Conservation (phyloP, 2,113 vertebrate genomes). For the Cebidichthys violaceus region DNA sequence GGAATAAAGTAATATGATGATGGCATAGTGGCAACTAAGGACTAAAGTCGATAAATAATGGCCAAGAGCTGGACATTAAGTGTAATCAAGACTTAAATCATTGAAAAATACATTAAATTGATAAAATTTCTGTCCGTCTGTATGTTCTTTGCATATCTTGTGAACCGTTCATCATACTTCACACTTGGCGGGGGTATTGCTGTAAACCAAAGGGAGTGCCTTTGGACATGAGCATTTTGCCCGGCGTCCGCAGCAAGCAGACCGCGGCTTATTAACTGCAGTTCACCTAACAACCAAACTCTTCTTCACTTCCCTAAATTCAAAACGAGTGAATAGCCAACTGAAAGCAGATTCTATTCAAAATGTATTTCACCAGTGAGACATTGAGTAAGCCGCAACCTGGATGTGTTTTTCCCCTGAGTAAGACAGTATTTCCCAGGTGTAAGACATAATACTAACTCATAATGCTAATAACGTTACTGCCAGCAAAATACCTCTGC, state of each 20-base stretch:
- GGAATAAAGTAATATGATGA: slow-evolving; percentile 45
- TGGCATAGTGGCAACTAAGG: slow-evolving; percentile 6
- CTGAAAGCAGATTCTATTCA: no score
- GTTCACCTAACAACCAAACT: background rate
- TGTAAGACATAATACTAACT: no score
- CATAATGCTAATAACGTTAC: no score
- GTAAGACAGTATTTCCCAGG: no score
- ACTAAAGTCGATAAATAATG: slow-evolving; percentile 10
- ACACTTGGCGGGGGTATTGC: background rate
- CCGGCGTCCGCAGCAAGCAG: background rate
- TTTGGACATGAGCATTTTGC: background rate
- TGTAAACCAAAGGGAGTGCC: background rate
- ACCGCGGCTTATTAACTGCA: background rate
- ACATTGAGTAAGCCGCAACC: no score
- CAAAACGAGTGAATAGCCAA: no score
- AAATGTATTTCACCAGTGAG: no score
- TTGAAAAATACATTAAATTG: background rate
- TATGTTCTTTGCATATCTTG: background rate
- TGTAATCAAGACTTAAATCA: background rate
- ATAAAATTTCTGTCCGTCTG: background rate
- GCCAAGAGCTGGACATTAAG: slow-evolving; percentile 15
- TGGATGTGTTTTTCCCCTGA: no score
- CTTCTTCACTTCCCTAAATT: background rate
- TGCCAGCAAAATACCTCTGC: no score
- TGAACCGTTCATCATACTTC: background rate